phyloP scores from a whole-genome alignment of 1,140 invertebrate genomes.

The Brachionus rotundiformis region DNA sequence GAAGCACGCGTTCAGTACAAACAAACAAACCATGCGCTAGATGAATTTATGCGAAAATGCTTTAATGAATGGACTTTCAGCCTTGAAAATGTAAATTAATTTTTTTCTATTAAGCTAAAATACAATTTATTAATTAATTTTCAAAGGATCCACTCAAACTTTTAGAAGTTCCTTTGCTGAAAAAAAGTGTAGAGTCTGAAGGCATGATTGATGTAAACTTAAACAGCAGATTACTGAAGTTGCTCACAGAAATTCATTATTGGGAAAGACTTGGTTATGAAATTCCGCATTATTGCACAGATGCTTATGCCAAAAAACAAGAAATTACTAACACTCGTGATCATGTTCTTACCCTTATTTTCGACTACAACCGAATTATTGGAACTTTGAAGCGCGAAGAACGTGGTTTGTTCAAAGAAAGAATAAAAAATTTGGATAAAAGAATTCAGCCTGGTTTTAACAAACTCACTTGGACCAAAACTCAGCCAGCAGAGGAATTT shows the following conservation, averaged over 20 bases:
- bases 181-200: constrained; percentile 68
- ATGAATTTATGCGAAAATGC: constrained; percentile 70
- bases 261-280: constrained; percentile 72
- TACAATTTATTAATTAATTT: not conserved
- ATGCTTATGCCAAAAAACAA: constrained; percentile 69
- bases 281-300: constrained; percentile 69
- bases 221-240: constrained; percentile 69
- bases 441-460: constrained; percentile 78
- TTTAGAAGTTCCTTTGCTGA: constrained; percentile 74
- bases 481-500: constrained; percentile 74
- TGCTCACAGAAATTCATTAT: constrained; percentile 72
- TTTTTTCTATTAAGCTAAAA: not conserved
- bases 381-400: constrained; percentile 67
- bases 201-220: constrained; percentile 78
- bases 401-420: constrained; percentile 67
- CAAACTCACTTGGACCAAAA: constrained; percentile 75
- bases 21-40: constrained; percentile 70
- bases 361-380: constrained; percentile 79
- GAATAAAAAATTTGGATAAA: constrained; percentile 70
- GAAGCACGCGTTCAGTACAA: constrained; percentile 72
- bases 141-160: constrained; percentile 67
- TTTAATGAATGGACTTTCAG: constrained; percentile 70
- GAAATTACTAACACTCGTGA: constrained; percentile 72
- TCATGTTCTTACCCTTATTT: constrained; percentile 73
- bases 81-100: constrained; percentile 64